Evolutionary conservation across 2,888 invertebrate genomes (phyloP).

Genomic region (Melolontha melolontha): DNA sequence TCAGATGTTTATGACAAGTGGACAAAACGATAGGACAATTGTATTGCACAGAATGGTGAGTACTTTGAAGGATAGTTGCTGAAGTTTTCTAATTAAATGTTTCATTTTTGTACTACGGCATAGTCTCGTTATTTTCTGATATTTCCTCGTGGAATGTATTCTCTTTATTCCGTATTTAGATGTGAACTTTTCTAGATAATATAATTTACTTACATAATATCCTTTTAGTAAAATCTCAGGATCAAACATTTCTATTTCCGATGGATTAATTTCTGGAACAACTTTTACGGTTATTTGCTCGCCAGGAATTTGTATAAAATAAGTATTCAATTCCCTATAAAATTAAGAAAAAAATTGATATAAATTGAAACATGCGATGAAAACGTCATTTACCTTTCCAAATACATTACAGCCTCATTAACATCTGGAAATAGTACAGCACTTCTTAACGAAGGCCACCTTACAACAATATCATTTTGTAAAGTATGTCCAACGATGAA

Average conservation of each 20-base stretch:
- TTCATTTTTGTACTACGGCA: no score
- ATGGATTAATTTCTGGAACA: conserved; percentile 49
- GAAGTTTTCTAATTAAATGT: no score
- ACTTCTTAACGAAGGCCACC: conserved; percentile 43
- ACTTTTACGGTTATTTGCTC: conserved; percentile 57
- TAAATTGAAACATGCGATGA: conserved; percentile 22
- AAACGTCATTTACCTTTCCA: conserved; percentile 48
- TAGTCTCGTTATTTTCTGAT: no score
- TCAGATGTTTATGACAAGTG: no score
- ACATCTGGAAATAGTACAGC: conserved; percentile 40
- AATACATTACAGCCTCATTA: conserved; percentile 43
- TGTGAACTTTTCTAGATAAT: no score
- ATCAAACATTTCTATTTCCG: conserved; percentile 52
- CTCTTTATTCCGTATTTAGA: no score
- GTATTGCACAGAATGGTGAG: no score
- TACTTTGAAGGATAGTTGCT: no score
- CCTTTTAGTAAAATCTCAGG: conserved; percentile 54
- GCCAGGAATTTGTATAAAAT: conserved; percentile 49
- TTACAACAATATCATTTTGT: conserved; percentile 36
- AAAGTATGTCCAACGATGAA: conserved; percentile 43
- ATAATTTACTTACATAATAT: conserved; percentile 59
- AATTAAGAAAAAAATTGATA: conserved; percentile 49
- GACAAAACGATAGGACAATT: no score
- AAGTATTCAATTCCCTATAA: conserved; percentile 48
- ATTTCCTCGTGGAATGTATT: no score